Conservation (phyloP, 2,888 invertebrate species). For the Macrosoma leucophasiata region DNA sequence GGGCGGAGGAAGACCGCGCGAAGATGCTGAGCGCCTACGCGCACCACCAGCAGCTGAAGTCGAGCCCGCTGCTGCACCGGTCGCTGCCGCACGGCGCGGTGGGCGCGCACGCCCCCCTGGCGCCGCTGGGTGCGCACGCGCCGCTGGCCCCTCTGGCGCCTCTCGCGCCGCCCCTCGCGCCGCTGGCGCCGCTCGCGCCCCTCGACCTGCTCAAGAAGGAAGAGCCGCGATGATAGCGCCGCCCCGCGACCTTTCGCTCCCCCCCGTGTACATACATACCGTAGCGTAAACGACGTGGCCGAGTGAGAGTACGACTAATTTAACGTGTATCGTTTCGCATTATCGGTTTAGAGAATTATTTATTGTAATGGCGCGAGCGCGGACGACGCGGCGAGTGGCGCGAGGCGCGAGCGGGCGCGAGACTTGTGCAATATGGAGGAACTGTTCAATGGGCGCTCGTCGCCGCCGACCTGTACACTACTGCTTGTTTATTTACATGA, state of each 20-base stretch:
- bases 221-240: slow-evolving; percentile 73
- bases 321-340: slow-evolving; percentile 54
- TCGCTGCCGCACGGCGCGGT: slow-evolving; percentile 66
- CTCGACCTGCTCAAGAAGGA: slow-evolving; percentile 78
- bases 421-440: slow-evolving; percentile 64
- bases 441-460: slow-evolving; percentile 44
- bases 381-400: slow-evolving; percentile 35
- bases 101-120: slow-evolving; percentile 36
- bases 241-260: slow-evolving; percentile 35
- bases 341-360: slow-evolving; percentile 70
- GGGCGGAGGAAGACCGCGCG: slow-evolving; percentile 86
- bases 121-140: slow-evolving; percentile 72
- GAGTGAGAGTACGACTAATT: slow-evolving; percentile 39
- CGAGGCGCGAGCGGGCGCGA: slow-evolving; percentile 27
- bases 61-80: slow-evolving; percentile 60
- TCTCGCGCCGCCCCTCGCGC: slow-evolving; percentile 54
- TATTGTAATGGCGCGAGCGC: slow-evolving; percentile 62
- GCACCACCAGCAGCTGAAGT: slow-evolving; percentile 74
- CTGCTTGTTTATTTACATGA: slow-evolving; percentile 73
- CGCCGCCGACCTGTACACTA: slow-evolving; percentile 54
- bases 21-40: slow-evolving; percentile 85
- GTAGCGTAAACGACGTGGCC: slow-evolving; percentile 42
- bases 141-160: slow-evolving; percentile 53
- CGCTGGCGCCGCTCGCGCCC: slow-evolving; percentile 58
- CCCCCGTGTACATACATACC: slow-evolving; percentile 44